Evolutionary conservation across 92 coral and sea anemone genomes (phyloP), one percentile per base, ranked within the genome.

Genomic region (Zoanthus solanderi): DNA sequence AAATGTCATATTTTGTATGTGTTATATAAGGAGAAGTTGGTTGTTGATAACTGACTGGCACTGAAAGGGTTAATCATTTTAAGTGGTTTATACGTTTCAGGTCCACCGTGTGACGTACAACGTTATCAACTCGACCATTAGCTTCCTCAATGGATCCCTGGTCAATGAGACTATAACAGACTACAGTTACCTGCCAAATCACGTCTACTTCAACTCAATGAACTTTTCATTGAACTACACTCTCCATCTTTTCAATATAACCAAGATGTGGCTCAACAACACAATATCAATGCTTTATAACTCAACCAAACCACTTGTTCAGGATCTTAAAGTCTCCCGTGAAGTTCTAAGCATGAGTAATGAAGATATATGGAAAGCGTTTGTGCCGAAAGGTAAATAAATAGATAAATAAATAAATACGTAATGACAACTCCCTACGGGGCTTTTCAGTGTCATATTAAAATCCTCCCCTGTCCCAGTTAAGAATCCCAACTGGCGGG

Each of bases 61-160:
- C 23, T 23, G 23, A 23, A 23, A 23, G 23, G 23, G 23, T 23
- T 23, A 0, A 23, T 23, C 23, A 23, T 37, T 37, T 37, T 37
- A 37, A 37, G 2, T 37, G 42, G 42, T 37, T 57, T 78, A 32
- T 58, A 12, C 45, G 17, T 4, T 79, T 34, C 50, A 79, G 84
- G 73, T 88, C 60, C 89, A 90, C 74, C 84, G 84, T 56, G 28
- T 65, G 54, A 79, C 93, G 0, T 63, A 66, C 34, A 18, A 29
- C 48, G 44, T 84, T 68, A 68, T 90, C 46, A 91, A 93, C 76
- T 44, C 87, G 4, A 88, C 95, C 23, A 87, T 86, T 73, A 88
- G 95, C 67, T 79, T 90, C 48, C 87, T 93, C 11, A 90, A 93
- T 46, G 93, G 93, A 6, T 90, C 95, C 28, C 87, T 93, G 83